phyloP scores from a whole-genome alignment of 2,888 invertebrate species.

The Metopia argyrocephala region DNA sequence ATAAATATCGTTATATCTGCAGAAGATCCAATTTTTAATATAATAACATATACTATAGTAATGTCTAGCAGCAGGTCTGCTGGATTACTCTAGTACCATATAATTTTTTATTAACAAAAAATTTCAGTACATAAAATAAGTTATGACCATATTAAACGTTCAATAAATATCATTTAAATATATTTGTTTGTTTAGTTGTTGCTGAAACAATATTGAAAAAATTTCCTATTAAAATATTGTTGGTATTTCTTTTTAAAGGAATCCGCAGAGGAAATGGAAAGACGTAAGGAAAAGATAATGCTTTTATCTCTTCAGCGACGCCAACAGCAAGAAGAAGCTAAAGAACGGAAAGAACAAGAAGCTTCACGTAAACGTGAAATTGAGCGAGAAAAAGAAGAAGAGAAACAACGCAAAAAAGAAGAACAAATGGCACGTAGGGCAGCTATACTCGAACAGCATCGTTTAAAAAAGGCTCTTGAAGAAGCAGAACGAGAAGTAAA shows the following conservation, averaged over 20 bases:
- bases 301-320: slow-evolving; percentile 92
- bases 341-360: slow-evolving; percentile 90
- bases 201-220: neutral
- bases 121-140: no score
- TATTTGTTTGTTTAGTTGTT: no score
- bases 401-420: slow-evolving; percentile 85
- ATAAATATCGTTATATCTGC: no score
- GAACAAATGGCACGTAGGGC: slow-evolving; percentile 93
- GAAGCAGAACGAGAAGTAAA: slow-evolving; percentile 91
- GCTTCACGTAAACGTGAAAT: slow-evolving; percentile 86
- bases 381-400: slow-evolving; percentile 87
- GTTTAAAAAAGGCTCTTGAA: slow-evolving; percentile 94
- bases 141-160: no score
- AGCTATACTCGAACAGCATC: slow-evolving; percentile 94
- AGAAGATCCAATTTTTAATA: no score
- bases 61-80: no score
- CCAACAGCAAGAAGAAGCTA: slow-evolving; percentile 93
- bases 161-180: no score
- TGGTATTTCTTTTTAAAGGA: slow-evolving; percentile 83
- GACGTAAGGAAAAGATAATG: slow-evolving; percentile 94
- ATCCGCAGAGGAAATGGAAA: slow-evolving; percentile 93
- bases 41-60: no score
- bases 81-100: no score
- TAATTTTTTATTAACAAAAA: no score
- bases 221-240: neutral